Conservation (phyloP, 2,888 invertebrate genomes). For the Ceratothoa steindachneri region DNA sequence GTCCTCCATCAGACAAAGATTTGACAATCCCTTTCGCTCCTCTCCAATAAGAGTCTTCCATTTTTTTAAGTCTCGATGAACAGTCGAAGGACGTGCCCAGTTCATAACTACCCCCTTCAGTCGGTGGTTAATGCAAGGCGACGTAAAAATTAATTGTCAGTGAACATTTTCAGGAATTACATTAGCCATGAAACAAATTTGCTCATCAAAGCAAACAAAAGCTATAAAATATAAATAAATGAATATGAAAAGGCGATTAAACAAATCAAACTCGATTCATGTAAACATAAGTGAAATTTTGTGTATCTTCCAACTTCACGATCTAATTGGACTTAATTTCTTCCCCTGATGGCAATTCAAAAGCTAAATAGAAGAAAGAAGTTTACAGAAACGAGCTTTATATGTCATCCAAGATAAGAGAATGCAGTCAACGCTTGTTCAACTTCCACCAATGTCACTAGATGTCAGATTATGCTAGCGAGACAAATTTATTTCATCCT, state of each 20-base stretch:
- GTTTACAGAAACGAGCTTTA: too few relatives aligned
- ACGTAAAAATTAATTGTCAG: neutral
- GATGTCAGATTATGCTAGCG: too few relatives aligned
- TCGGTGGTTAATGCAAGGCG: neutral
- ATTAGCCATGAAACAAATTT: neutral
- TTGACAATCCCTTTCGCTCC: conserved; percentile 13
- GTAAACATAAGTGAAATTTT: neutral
- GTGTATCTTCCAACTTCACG: too few relatives aligned
- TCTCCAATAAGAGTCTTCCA: neutral
- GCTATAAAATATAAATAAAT: neutral
- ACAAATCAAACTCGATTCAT: neutral
- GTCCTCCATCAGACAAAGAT: conserved; percentile 38
- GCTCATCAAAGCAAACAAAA: neutral
- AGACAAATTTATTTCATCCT: too few relatives aligned
- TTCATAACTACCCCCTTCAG: neutral
- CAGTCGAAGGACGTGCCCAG: conserved; percentile 3
- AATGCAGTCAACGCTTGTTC: too few relatives aligned
- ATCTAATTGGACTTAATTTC: too few relatives aligned
- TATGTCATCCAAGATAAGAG: too few relatives aligned
- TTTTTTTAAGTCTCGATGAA: conserved; percentile 1
- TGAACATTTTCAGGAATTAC: neutral
- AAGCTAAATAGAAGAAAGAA: too few relatives aligned
- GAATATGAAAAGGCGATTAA: neutral
- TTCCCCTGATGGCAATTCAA: too few relatives aligned
- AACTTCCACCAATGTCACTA: too few relatives aligned